phyloP scores from a whole-genome alignment of 2,888 invertebrate genomes.

The Odiellus spinosus region DNA sequence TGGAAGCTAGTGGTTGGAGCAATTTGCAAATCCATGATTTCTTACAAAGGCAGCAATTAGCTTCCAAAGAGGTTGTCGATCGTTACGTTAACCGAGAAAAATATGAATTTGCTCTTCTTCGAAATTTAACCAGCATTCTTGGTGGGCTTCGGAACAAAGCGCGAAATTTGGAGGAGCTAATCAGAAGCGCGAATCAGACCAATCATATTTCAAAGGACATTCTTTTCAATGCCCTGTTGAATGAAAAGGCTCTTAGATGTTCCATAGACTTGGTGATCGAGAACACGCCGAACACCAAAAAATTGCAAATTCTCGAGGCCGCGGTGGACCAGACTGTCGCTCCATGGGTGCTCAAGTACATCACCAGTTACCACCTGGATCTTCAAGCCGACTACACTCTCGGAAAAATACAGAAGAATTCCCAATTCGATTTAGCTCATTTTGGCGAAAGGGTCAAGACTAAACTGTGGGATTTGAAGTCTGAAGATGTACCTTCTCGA shows the following conservation, averaged over 20 bases:
- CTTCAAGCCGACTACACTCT: slow-evolving; percentile 42
- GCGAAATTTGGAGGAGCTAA: no score
- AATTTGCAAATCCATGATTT: slow-evolving; percentile 13
- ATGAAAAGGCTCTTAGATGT: slow-evolving; percentile 25
- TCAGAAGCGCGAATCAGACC: no score
- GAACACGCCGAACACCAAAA: slow-evolving; percentile 49
- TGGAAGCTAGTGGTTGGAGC: slow-evolving; percentile 15
- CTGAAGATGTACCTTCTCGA: slow-evolving; percentile 33
- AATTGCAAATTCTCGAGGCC: slow-evolving; percentile 56
- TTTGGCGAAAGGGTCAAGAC: slow-evolving; percentile 39
- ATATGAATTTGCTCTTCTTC: slow-evolving; percentile 14
- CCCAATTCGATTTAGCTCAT: neutral
- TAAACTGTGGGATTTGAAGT: slow-evolving; percentile 42
- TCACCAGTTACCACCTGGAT: slow-evolving; percentile 15
- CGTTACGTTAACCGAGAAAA: slow-evolving; percentile 14
- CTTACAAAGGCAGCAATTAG: slow-evolving; percentile 17
- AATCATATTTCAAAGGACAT: slow-evolving; percentile 21
- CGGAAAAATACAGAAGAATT: slow-evolving; percentile 24
- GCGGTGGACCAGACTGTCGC: slow-evolving; percentile 10
- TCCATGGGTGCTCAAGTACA: slow-evolving; percentile 10
- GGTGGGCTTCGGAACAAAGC: no score
- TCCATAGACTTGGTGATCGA: slow-evolving; percentile 56
- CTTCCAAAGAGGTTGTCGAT: slow-evolving; percentile 12
- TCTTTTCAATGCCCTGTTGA: slow-evolving; percentile 18
- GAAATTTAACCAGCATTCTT: slow-evolving; percentile 8